Evolutionary conservation across 92 coral and sea anemone species (phyloP), one percentile per base, ranked within the genome.

Genomic region (Pocillopora meandrina): DNA sequence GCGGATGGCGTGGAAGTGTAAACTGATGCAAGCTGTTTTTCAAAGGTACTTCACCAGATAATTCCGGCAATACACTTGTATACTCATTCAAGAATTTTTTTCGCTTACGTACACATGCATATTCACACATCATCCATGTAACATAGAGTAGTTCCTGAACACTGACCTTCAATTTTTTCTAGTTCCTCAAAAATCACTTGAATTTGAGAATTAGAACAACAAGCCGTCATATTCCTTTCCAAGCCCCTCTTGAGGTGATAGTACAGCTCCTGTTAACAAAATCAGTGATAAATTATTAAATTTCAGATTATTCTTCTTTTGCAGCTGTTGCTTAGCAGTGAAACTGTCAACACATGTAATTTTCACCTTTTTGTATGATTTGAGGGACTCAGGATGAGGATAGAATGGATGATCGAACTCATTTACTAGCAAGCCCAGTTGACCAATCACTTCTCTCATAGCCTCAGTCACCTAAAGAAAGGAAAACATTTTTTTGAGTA

Each of bases 351-450:
- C 3, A 42, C 49, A 42, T 42, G 49, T 70, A 70, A 20, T 34
- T 70, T 60, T 42, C 61, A 95, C 98, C 93, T 93, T 90, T 87
- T 96, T 96, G 77, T 96, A 96, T 15, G 98, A 92, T 64, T 88
- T 88, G 34, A 96, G 90, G 71, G 94, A 96, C 0, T 98, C 98
- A n/a, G 91, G 93, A 72, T 96, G 98, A 60, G 98, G 92, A 64
- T 96, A 98, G 42, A 96, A 96, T 8, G 98, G 98, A 75, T 96
- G 98, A 26, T 96, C 98, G 79, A 96, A 96, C 72, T 96, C 98
- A 70, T 92, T 96, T 61, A 96, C 98, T 36, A 96, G 82, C 18
- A 96, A 95, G 74, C 98, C 98, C 34, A 96, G 87, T 36, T 96
- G 95, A 55, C 95, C 98, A 62, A 96, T 96, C 87, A 94, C 98